These are phyloP conservation scores for Plectropomus leopardus DNA, from an alignment of 2,113 vertebrate species.

Conservation along the genomic window DNA sequence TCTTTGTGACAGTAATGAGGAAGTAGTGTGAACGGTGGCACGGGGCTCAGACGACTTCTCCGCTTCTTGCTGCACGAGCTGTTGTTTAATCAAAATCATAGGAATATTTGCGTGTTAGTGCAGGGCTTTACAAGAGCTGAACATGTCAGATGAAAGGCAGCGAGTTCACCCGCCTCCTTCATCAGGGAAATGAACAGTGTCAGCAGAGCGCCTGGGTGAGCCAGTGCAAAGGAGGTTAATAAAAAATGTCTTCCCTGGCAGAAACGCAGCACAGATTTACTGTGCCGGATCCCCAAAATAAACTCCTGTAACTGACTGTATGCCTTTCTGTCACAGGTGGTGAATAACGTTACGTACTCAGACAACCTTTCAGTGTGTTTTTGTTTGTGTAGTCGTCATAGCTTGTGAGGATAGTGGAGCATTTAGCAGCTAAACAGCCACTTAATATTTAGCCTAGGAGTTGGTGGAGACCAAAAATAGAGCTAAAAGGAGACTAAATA, in stretches of 20 bases:
- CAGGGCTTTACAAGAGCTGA: slow-evolving; percentile 40
- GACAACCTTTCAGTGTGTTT: background rate
- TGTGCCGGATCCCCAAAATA: slow-evolving; percentile 68
- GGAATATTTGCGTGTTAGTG: slow-evolving; percentile 37
- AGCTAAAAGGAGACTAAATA: background rate
- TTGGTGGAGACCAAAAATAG: background rate
- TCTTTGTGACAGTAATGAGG: slow-evolving; percentile 24
- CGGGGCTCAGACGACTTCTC: background rate
- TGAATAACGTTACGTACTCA: background rate
- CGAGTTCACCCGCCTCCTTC: slow-evolving; percentile 39
- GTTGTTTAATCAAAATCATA: slow-evolving; percentile 40
- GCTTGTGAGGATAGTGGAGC: background rate
- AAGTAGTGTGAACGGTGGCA: slow-evolving; percentile 3
- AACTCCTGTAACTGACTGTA: slow-evolving; percentile 43
- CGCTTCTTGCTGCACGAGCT: background rate
- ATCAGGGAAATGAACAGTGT: slow-evolving; percentile 68
- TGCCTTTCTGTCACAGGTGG: slow-evolving; percentile 15
- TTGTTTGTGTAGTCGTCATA: background rate
- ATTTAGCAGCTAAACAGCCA: background rate
- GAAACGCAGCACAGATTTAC: slow-evolving; percentile 47
- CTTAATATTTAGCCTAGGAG: background rate
- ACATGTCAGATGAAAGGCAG: slow-evolving; percentile 50
- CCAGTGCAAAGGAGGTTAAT: slow-evolving; percentile 65
- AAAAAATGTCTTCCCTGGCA: slow-evolving; percentile 69
- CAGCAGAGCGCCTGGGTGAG: slow-evolving; percentile 49